Evolutionary conservation across 2,888 invertebrate genomes (phyloP), one percentile per base, ranked within the genome.

Genomic region (Drosophila paranaensis): DNA sequence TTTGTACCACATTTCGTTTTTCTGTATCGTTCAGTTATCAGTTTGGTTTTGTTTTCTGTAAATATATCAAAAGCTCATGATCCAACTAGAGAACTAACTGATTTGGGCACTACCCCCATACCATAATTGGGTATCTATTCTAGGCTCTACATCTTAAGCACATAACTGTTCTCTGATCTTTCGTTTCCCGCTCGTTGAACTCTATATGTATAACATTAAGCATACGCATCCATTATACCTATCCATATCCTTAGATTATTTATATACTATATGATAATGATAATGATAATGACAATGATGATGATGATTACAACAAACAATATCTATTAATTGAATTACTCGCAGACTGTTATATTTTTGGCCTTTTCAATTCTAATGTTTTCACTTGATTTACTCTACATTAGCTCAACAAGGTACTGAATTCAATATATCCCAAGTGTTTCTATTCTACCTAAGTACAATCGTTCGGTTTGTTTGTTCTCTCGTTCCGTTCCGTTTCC

Each of bases 331-430:
- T 79, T 75, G 63, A 77, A 71, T 79, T 89, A 89, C 88, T 88
- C 90, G 92, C 92, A 93, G 93, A 93, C 93, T 91, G 83, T 93
- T 91, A 92, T 93, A 92, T 93, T 93, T 93, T 93, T 93, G 92
- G 92, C 91, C 90, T 91, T 93, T 93, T 93, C 93, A 91, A 91
- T 93, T 92, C 91, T 93, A 93, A 92, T 93, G 92, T 93, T 93
- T 93, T 93, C 92, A 91, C 90, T 93, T 93, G 93, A 93, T 93
- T 93, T 93, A 92, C 92, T 93, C 93, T 93, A 93, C 93, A 93
- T 93, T 91, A 91, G 91, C 90, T 93, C 93, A 93, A 93, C 93
- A 93, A 93, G 93, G 93, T 93, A 93, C 90, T 77, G 82, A 86
- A 78, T 74, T 71, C 55, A 62, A 75, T 77, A 69, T 76, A 76